Evolutionary conservation across 2,113 vertebrate species (phyloP), one percentile per base, ranked within the genome.

Genomic region (Vanacampus margaritifer): DNA sequence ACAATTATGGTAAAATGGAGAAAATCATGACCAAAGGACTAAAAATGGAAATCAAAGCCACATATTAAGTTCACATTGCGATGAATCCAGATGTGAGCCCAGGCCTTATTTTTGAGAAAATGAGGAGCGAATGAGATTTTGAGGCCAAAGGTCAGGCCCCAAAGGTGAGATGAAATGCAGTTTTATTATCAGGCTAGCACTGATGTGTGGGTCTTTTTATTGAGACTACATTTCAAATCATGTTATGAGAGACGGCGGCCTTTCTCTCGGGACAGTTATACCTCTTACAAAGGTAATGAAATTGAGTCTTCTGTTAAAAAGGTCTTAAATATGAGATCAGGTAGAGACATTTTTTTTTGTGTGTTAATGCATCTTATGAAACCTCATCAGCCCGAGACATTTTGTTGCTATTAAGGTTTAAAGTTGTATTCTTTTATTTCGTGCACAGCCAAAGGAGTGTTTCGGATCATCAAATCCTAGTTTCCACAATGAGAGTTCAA

Each of bases 121-220:
- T 9, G 2, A 23, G 23, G 11, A 39, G 1, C 3, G 1, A 41
- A 69, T 23, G 39, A 65, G 45, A 65, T 62, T 68, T 28, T 37
- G 14, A 32, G 71, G 76, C 28, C 50, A 11, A 58, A 64, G 39
- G 72, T 61, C 57, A 83, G 23, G 62, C 37, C 45, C 32, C 1
- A 10, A 74, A 32, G 4, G 28, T 32, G 45, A 19, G 46, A 61
- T 69, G 13, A 67, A 65, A 73, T 35, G 12, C 23, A 65, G 50
- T 59, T 43, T 67, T 43, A 71, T 76, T 50, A 70, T 73, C 57
- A 74, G 53, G 37, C 65, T 54, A 14, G 32, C 16, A 16, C 65
- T 57, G 50, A 53, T 37, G 41, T 39, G 37, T 32, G 37, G 35
- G 19, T 64, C 64, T 67, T 59, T 58, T 57, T 65, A 36, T 23